These are phyloP conservation scores for Epicampocera succincta DNA, from an alignment of 2,888 invertebrate species.

Conservation along the genomic window DNA sequence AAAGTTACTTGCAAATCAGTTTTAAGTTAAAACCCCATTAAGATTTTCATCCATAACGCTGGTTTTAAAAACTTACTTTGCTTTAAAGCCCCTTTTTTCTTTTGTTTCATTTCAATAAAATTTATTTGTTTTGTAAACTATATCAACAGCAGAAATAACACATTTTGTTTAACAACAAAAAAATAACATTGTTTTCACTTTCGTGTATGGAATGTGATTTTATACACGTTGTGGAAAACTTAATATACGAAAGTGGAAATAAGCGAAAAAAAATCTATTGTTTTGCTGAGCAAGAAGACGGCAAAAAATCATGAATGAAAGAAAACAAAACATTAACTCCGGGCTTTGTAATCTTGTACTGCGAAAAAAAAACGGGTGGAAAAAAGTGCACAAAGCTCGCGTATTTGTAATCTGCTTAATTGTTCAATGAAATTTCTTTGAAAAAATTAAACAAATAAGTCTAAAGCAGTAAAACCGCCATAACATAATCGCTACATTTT, in stretches of 20 bases:
- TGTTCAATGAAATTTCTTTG: slow-evolving; percentile 37
- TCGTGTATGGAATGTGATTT: slow-evolving; percentile 62
- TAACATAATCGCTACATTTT: background rate
- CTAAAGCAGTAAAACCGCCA: background rate
- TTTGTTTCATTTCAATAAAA: slow-evolving; percentile 24
- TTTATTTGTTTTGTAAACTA: slow-evolving; percentile 62
- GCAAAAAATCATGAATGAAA: slow-evolving; percentile 31
- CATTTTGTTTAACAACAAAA: slow-evolving; percentile 1
- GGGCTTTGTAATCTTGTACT: slow-evolving; percentile 18
- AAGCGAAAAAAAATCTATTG: slow-evolving; percentile 49
- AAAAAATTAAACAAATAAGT: slow-evolving; percentile 15
- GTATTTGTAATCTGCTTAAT: slow-evolving; percentile 42
- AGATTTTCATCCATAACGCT: slow-evolving; percentile 58
- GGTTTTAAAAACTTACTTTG: slow-evolving; percentile 34
- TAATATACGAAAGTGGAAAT: slow-evolving; percentile 19
- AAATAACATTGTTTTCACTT: slow-evolving; percentile 64
- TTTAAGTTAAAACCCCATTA: slow-evolving; percentile 19
- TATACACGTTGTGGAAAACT: slow-evolving; percentile 30
- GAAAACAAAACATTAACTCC: slow-evolving; percentile 28
- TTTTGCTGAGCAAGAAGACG: slow-evolving; percentile 49
- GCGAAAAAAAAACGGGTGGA: slow-evolving; percentile 26
- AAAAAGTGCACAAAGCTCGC: slow-evolving; percentile 21
- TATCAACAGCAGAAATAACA: slow-evolving; percentile 53
- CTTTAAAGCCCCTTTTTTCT: slow-evolving; percentile 44
- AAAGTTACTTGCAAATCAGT: slow-evolving; percentile 5